phyloP scores from a whole-genome alignment of 2,113 vertebrate species.

The Rhynchomys soricoides region DNA sequence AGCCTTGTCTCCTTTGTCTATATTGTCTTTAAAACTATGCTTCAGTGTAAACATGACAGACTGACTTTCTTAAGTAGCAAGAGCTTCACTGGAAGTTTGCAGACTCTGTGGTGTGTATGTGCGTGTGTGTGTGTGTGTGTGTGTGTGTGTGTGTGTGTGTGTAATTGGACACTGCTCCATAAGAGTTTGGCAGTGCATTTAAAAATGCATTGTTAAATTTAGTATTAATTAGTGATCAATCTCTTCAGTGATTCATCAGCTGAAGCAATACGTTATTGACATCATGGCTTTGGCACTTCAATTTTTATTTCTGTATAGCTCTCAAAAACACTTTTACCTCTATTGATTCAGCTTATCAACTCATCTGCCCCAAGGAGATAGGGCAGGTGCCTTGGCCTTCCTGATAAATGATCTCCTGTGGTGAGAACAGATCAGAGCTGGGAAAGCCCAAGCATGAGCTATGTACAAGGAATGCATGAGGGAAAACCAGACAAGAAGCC shows the following conservation, averaged over 20 bases:
- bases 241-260: not conserved
- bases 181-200: not conserved
- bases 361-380: not conserved
- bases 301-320: not conserved
- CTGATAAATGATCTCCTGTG: not conserved
- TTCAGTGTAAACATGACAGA: not conserved
- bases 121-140: not conserved
- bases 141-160: not conserved
- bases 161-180: not conserved
- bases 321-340: not conserved
- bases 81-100: not conserved
- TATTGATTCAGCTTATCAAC: not conserved
- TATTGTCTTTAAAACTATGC: not conserved
- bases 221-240: not conserved
- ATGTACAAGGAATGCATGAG: not conserved
- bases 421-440: not conserved
- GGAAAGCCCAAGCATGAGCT: not conserved
- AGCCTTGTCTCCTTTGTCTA: not conserved
- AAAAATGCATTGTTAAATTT: constrained; percentile 19
- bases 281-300: not conserved
- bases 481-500: not conserved
- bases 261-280: constrained; percentile 2
- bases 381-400: not conserved
- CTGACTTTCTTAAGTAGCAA: not conserved
- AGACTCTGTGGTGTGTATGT: not conserved